phyloP scores from a whole-genome alignment of 2,797 vertebrate genomes.

The Sebastes itinus region DNA sequence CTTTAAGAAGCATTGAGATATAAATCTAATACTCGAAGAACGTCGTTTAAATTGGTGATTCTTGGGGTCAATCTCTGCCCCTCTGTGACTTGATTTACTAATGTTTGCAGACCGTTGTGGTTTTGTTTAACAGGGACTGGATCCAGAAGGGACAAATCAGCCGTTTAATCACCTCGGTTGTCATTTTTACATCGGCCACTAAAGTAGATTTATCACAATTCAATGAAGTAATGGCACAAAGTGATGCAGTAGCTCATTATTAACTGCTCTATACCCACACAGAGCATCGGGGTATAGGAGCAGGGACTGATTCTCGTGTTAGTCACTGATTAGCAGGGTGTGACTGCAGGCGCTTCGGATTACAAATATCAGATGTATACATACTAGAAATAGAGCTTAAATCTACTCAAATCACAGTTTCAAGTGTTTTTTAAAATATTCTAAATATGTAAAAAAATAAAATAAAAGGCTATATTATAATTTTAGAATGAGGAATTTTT shows the following conservation, averaged over 20 bases:
- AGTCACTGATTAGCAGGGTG: not conserved
- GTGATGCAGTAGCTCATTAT: conserved; percentile 5
- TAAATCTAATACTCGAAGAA: not conserved
- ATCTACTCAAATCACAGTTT: not conserved
- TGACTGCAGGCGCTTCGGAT: not conserved
- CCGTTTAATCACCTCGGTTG: conserved; percentile 30
- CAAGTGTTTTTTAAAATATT: not conserved
- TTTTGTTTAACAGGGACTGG: not conserved
- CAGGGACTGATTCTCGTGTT: not conserved
- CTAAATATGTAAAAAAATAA: not conserved
- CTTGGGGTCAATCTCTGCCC: not conserved
- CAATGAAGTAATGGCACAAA: conserved; percentile 34
- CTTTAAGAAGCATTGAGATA: not conserved
- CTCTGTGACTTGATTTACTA: conserved; percentile 7
- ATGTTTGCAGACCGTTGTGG: not conserved
- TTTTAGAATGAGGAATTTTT: not conserved
- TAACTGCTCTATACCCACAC: not conserved
- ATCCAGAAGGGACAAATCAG: conserved; percentile 41
- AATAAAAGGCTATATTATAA: not conserved
- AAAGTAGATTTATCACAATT: conserved; percentile 43
- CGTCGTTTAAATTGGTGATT: not conserved
- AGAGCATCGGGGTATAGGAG: not conserved
- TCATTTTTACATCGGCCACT: conserved; percentile 46
- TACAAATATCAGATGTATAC: not conserved
- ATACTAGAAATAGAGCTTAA: not conserved